Evolutionary conservation across 1,140 invertebrate genomes (phyloP), one percentile per base, ranked within the genome.

Genomic region (Zaprionus capensis): DNA sequence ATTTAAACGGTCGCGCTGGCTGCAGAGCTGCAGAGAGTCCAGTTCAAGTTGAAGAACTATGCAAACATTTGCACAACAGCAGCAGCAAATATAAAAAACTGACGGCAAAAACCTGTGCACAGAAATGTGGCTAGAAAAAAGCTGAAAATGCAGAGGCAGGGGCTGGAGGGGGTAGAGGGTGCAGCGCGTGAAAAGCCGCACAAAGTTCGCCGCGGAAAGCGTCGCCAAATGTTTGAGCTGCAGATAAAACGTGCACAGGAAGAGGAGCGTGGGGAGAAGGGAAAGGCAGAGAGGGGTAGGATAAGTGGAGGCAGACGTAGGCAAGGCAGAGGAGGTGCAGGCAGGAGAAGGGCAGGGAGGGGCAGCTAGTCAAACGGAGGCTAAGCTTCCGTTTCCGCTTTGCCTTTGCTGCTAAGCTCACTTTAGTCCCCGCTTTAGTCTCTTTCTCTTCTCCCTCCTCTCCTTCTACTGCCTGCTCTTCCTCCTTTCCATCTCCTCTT

Each of bases 321-420:
- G 22, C 22, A 22, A 2, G 22, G 22, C 22, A 22, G 22, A 22
- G 22, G 22, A 22, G 22, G 22, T 2, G 22, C 22, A 11, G 31
- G 11, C 2, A 4, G 34, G 2, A 34, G 36, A 0, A 38, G 14
- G 36, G 38, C 14, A 2, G n/a, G n/a, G 4, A 12, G 36, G 72
- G 70, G 57, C 67, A 65, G 73, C 51, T 67, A 58, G n/a, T 36
- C 46, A 51, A 51, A 51, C 17, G 46, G 59, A 67, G 74, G 78
- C 81, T 78, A 85, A 81, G 85, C 86, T 90, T 90, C 79, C 81
- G 81, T 70, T 88, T 88, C 81, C 84, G 69, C 56, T 38, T 36
- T 17, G 41, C 41, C 41, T 46, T 51, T 51, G 46, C 46, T 1
- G 22, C 20, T 24, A 24, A 51, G 20, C 46, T 20, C 1, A 12